These are phyloP conservation scores for Falco punctatus DNA, from an alignment of 2,113 vertebrate genomes.

Conservation along the genomic window DNA sequence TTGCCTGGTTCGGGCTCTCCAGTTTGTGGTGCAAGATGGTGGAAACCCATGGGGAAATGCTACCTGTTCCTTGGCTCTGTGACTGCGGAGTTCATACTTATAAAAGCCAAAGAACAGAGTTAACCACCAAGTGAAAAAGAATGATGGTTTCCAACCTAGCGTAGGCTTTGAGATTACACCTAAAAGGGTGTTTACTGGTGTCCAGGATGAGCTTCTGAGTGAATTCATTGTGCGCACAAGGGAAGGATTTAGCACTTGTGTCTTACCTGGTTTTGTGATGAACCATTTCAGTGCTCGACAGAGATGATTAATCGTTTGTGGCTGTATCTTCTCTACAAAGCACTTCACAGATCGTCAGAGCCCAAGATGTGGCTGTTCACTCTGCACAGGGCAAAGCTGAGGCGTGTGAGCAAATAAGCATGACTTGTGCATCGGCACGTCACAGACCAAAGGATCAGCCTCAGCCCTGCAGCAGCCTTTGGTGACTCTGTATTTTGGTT, in stretches of 20 bases:
- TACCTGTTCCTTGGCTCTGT: neutral
- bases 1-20: neutral
- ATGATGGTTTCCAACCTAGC: neutral
- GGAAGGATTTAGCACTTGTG: neutral
- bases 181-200: neutral
- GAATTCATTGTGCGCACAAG: neutral
- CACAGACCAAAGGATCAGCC: neutral
- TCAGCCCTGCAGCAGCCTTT: neutral
- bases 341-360: neutral
- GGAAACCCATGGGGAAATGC: neutral
- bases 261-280: neutral
- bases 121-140: neutral
- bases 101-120: neutral
- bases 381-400: neutral
- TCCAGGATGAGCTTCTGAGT: neutral
- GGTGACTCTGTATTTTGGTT: neutral
- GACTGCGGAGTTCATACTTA: neutral
- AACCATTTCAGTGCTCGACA: neutral
- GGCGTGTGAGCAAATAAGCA: neutral
- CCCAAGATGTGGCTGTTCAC: neutral
- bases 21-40: neutral
- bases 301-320: neutral
- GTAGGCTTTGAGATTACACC: neutral
- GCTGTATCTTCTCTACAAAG: neutral
- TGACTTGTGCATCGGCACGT: neutral